phyloP scores from a whole-genome alignment of 2,113 vertebrate genomes.

The Cichladusa arquata region DNA sequence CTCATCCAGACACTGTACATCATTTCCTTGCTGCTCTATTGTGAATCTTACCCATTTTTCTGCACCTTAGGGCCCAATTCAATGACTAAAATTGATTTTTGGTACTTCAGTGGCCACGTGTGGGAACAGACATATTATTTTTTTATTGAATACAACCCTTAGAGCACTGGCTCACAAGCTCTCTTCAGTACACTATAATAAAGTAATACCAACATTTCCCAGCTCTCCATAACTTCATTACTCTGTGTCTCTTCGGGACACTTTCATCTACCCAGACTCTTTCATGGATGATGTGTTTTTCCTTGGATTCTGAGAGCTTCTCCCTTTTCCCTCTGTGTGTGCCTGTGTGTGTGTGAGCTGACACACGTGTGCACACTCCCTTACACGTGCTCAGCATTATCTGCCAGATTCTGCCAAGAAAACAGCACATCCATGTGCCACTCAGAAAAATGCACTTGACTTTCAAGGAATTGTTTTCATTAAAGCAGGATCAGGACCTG shows the following conservation, averaged over 20 bases:
- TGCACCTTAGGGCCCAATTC: slow-evolving; percentile 66
- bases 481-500: not conserved
- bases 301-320: not conserved
- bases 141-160: slow-evolving; percentile 60
- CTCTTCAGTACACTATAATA: slow-evolving; percentile 41
- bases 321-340: not conserved
- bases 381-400: not conserved
- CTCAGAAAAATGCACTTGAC: not conserved
- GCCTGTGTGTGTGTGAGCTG: not conserved
- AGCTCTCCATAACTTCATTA: slow-evolving; percentile 57
- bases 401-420: not conserved
- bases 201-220: slow-evolving; percentile 63
- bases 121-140: slow-evolving; percentile 57
- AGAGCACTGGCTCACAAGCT: slow-evolving; percentile 30
- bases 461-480: slow-evolving; percentile 9
- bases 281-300: not conserved
- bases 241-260: slow-evolving; percentile 26
- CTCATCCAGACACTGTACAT: not conserved
- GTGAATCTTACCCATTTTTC: slow-evolving; percentile 56
- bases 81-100: slow-evolving; percentile 70
- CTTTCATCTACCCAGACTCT: not conserved
- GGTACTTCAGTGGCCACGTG: slow-evolving; percentile 55
- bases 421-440: not conserved
- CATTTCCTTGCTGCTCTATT: not conserved
- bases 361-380: fast-evolving